Evolutionary conservation across 30 jellyfish, hydroid and myxozoan genomes (phyloP), one percentile per base, ranked within the genome.

Genomic region (Mastigias papua): DNA sequence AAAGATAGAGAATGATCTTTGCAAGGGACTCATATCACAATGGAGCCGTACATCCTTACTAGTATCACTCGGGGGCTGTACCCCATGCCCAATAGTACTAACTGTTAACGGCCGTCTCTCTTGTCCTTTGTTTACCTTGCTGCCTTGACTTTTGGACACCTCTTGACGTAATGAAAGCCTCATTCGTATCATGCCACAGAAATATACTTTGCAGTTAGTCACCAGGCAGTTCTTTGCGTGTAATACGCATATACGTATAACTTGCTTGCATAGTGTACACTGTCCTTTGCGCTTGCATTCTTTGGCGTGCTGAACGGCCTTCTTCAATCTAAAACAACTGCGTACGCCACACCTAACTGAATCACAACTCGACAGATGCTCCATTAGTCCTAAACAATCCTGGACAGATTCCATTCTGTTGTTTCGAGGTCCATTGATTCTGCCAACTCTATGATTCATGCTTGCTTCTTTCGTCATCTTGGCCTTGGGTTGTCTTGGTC

Each of bases 211-310:
- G 66, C 94, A 85, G 50, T 61, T 57, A 2, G 80, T 63, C 20
- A 37, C 70, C n/a, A 29, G 19, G 50, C 94, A 85, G 34, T 34
- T 48, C 73, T 46, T 72, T 8, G 88, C 94, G 28, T 85, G 94
- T 29, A 85, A 35, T 16, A 85, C 79, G 67, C 94, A 85, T 26
- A 85, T 28, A 8, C 86, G 73, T 9, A 85, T 19, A n/a, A 71
- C 66, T 30, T 85, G 94, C 69, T 62, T 73, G 69, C 94, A 85
- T 9, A 54, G n/a, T 0, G 25, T 46, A 75, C 94, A 85, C 0
- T 85, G 74, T 28, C 60, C 67, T 66, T 73, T 85, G 21, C 82
- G 64, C 31, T 51, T 58, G 88, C 94, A 85, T 22, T 73, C 78
- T 42, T 49, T 21, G 37, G 86, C 78, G 62, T 85, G 94, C 49